Base-by-base conservation (phyloP, 2,113 vertebrate genomes). In the Peromyscus californicus region DNA sequence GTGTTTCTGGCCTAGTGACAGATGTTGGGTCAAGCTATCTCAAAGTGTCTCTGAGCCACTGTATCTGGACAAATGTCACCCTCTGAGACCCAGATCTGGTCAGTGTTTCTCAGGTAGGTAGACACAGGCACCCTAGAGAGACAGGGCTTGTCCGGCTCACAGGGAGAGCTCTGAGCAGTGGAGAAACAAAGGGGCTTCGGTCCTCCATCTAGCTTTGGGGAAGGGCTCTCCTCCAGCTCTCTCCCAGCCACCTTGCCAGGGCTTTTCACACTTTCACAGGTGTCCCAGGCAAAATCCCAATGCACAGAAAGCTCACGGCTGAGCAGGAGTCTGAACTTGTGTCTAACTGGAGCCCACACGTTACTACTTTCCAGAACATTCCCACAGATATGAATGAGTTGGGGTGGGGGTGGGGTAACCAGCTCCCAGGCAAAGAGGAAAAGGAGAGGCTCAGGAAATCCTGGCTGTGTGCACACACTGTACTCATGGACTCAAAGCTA, bases 381-480 rank as follows among this genome's bases (percentile, higher is more conserved):
- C 48, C 39, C 8, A 19, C 67, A 82, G 63, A 93, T 29, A 42
- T 2, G 45, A 91, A 19, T n/a, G 5, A 26, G 57, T 0, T 4
- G 36, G 24, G 69, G 45, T 16, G 4, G 57, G 57, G 69, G 45
- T 21, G 10, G 16, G 7, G 22, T 16, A 21, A 70, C 12, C 5
- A 21, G 79, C 16, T 59, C 39, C 6, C 65, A 89, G 17, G 48
- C 39, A 39, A 54, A 89, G 70, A 48, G 94, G 90, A 93, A 91
- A 45, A 0, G 4, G 59, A 5, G 39, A 61, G 59, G 72, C 74
- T 13, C 2, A 0, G 79, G 92, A 78, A 74, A 45, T 87, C 90
- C 76, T 45, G 92, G 61, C 51, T 1, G 0, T 0, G 39, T 3
- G 24, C 13, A 1, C 0, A 65, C 0, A 0, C 76, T 5, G 7